These are phyloP conservation scores for Drosophila kurseongensis DNA, from an alignment of 1,140 invertebrate genomes.

Conservation along the genomic window DNA sequence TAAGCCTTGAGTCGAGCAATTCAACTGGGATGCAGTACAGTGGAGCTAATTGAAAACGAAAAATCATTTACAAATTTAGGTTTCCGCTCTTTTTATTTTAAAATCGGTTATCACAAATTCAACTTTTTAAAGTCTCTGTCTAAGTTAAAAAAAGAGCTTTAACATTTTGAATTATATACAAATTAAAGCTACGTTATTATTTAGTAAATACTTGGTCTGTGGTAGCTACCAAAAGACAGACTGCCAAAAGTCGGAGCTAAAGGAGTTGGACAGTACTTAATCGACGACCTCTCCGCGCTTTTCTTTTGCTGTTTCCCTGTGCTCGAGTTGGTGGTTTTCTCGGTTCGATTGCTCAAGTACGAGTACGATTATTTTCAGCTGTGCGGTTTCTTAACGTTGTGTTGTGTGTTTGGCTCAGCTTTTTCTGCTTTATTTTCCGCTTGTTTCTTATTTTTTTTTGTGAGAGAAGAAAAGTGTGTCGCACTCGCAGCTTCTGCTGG, in stretches of 20 bases:
- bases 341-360: constrained; percentile 36
- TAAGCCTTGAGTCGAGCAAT: neutral
- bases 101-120: too few relatives aligned
- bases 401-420: constrained; percentile 30
- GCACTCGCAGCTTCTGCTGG: constrained; percentile 49
- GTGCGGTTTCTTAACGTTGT: constrained; percentile 33
- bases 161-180: too few relatives aligned
- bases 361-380: constrained; percentile 44
- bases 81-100: too few relatives aligned
- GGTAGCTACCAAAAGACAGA: neutral
- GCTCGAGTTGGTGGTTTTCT: constrained; percentile 40
- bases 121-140: too few relatives aligned
- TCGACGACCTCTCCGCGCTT: constrained; percentile 13
- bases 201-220: too few relatives aligned
- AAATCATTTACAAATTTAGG: too few relatives aligned
- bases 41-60: neutral
- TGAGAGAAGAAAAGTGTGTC: constrained; percentile 60
- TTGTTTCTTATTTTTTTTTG: constrained; percentile 19
- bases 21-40: neutral
- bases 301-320: constrained; percentile 59
- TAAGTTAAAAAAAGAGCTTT: too few relatives aligned
- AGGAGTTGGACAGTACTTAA: neutral
- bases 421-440: constrained; percentile 43
- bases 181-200: too few relatives aligned
- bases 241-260: neutral